Evolutionary conservation across 2,113 vertebrate species (phyloP).

Genomic region (Gyps fulvus): DNA sequence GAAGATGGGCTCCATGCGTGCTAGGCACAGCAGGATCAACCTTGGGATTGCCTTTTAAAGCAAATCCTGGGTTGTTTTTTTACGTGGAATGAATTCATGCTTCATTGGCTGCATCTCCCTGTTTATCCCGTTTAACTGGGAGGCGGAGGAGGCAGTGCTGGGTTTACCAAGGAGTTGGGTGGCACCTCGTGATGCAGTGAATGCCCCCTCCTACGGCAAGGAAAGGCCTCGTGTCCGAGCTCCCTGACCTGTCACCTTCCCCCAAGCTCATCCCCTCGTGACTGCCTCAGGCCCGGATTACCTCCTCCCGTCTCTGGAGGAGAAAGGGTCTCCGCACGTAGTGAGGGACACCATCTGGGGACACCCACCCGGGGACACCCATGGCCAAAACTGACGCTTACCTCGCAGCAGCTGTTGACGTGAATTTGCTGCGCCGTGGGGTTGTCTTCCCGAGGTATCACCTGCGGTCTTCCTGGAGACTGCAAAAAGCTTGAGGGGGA

Average conservation of each 20-base stretch:
- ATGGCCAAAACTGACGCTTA: fast-evolving
- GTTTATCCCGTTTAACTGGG: neutral
- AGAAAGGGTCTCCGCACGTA: neutral
- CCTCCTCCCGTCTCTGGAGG: neutral
- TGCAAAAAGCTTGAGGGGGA: neutral
- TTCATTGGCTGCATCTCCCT: neutral
- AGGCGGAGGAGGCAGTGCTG: neutral
- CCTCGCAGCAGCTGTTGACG: neutral
- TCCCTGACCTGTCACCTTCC: neutral
- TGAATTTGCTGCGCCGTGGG: neutral
- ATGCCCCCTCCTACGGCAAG: neutral
- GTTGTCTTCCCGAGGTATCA: fast-evolving
- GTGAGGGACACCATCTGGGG: neutral
- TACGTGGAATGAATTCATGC: neutral
- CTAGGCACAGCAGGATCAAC: neutral
- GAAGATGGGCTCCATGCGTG: neutral
- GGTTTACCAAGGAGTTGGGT: neutral
- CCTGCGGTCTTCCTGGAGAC: neutral
- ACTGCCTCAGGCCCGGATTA: neutral
- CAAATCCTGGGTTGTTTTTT: neutral
- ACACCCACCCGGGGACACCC: neutral
- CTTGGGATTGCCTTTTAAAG: neutral
- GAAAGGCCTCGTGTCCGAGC: neutral
- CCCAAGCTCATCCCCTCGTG: neutral
- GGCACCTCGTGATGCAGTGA: neutral